Evolutionary conservation across 2,797 vertebrate genomes (phyloP).

Genomic region (Eurystomus glaucurus): DNA sequence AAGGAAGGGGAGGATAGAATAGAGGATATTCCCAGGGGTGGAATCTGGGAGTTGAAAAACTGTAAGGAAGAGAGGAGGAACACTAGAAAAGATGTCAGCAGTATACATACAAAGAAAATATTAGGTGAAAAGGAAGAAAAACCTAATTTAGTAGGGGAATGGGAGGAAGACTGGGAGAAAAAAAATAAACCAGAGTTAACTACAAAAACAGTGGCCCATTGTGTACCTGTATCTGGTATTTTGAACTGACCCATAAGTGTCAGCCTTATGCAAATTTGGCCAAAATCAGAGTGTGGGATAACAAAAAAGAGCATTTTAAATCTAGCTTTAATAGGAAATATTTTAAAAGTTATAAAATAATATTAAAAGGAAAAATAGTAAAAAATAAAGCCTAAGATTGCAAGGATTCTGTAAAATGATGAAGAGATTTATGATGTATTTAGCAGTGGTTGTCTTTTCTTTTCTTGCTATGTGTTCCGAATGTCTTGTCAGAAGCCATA

Average conservation of each 20-base stretch:
- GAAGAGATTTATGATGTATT: neutral
- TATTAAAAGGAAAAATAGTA: neutral
- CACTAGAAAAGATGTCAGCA: neutral
- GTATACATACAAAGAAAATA: neutral
- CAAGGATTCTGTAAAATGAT: neutral
- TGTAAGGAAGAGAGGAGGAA: neutral
- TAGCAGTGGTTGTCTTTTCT: neutral
- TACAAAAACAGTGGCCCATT: neutral
- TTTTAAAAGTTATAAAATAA: neutral
- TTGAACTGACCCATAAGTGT: neutral
- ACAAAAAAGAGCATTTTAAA: neutral
- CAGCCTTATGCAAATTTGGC: neutral
- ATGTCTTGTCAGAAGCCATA: neutral
- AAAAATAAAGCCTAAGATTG: neutral
- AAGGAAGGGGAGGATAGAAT: neutral
- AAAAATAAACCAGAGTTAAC: neutral
- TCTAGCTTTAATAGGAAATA: neutral
- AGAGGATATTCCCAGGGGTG: neutral
- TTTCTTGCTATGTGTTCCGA: neutral
- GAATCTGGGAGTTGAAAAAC: neutral
- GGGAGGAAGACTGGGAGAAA: neutral
- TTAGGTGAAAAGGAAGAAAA: neutral
- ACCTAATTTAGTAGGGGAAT: neutral
- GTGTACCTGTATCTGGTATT: neutral
- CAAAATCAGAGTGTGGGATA: neutral